phyloP scores from a whole-genome alignment of 2,888 invertebrate species.

The Hyposoter didymator region DNA sequence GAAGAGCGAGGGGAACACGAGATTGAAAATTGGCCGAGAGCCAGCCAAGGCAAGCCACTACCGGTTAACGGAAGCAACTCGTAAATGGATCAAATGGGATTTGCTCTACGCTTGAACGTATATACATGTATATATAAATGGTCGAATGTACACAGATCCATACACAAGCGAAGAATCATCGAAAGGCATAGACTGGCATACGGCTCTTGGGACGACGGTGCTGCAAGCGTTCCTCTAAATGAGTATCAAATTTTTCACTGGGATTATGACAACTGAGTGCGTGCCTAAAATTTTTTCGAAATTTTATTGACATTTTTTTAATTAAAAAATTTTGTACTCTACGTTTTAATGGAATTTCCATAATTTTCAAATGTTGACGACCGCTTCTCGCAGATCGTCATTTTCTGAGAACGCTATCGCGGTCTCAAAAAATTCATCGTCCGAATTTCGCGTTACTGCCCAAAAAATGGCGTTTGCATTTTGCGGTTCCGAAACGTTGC shows the following conservation, averaged over 20 bases:
- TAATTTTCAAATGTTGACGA: too few species aligned
- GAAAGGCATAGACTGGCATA: constrained; percentile 29
- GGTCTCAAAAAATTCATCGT: too few species aligned
- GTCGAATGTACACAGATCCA: not conserved
- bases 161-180: constrained; percentile 22
- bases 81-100: constrained; percentile 64
- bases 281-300: not conserved
- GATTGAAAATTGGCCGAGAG: constrained; percentile 67
- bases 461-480: too few species aligned
- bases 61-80: constrained; percentile 58
- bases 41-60: constrained; percentile 63
- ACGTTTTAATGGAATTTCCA: too few species aligned
- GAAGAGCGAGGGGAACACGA: constrained; percentile 31
- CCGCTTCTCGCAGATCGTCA: too few species aligned
- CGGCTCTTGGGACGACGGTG: not conserved
- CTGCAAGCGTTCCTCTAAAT: not conserved
- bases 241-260: not conserved
- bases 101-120: constrained; percentile 22
- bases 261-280: not conserved
- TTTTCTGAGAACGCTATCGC: too few species aligned
- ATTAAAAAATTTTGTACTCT: too few species aligned
- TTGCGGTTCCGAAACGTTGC: too few species aligned
- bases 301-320: too few species aligned
- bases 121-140: not conserved
- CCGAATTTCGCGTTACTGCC: too few species aligned